Percentiles rank a stretch among this genome's conserved stretches.
Evolutionary conservation across 2,888 invertebrate species (phyloP).

Genomic region (Thecocarcelia acutangulata): DNA sequence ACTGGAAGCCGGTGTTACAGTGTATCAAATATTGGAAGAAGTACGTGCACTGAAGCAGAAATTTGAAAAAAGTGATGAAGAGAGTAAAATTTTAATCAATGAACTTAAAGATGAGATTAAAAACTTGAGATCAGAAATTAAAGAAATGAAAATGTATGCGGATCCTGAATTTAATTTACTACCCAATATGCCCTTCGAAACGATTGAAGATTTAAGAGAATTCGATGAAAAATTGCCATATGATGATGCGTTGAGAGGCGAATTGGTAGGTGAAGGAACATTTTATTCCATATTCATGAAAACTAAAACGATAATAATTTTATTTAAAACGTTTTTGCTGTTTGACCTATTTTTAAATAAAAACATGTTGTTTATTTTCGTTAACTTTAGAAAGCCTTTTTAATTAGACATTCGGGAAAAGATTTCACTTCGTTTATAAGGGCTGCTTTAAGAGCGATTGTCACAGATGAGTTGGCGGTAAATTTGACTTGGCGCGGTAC

Average conservation of each 20-base stretch:
- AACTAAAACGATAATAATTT: neutral
- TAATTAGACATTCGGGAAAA: constrained; percentile 30
- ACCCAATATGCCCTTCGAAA: constrained; percentile 48
- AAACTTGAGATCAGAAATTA: constrained; percentile 23
- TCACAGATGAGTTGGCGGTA: constrained; percentile 58
- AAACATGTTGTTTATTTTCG: no score
- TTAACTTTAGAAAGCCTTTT: constrained; percentile 36
- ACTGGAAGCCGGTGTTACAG: neutral
- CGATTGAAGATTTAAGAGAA: constrained; percentile 20
- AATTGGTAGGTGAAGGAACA: constrained; percentile 30
- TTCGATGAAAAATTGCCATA: constrained; percentile 47
- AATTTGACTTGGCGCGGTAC: constrained; percentile 63
- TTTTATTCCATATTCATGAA: neutral
- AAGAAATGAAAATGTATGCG: constrained; percentile 30
- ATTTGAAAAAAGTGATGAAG: constrained; percentile 13
- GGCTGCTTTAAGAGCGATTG: constrained; percentile 32
- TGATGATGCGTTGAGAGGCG: constrained; percentile 35
- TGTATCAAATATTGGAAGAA: constrained; percentile 36
- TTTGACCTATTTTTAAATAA: no score
- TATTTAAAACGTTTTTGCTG: no score
- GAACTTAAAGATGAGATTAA: constrained; percentile 21
- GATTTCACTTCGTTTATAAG: constrained; percentile 42
- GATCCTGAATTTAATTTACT: constrained; percentile 31
- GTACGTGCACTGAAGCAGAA: constrained; percentile 43
- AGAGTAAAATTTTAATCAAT: constrained; percentile 24